Percentiles rank a stretch among this genome's conserved stretches.
phyloP scores from a whole-genome alignment of 2,113 vertebrate genomes.

The Hystrix brachyura region DNA sequence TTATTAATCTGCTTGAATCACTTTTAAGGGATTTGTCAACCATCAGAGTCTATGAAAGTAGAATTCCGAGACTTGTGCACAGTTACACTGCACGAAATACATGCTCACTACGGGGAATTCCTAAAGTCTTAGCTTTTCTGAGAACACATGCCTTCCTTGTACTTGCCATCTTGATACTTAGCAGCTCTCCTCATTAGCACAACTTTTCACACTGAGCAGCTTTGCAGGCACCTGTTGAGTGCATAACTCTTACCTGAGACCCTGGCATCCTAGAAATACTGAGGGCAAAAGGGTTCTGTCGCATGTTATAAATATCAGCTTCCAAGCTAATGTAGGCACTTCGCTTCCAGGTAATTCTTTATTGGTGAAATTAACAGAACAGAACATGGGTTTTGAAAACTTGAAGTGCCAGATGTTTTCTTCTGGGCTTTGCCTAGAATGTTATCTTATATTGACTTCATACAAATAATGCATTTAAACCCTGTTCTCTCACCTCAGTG shows the following conservation, averaged over 20 bases:
- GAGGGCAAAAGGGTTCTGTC: background rate
- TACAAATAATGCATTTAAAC: constrained; percentile 25
- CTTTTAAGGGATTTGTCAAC: background rate
- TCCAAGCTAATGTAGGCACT: constrained; percentile 46
- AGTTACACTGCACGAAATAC: background rate
- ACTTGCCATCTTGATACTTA: constrained; percentile 49
- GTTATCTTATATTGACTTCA: background rate
- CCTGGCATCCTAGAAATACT: constrained; percentile 35
- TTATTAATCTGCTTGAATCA: constrained; percentile 11
- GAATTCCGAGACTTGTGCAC: background rate
- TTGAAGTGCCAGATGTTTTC: constrained; percentile 39
- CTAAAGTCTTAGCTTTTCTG: constrained; percentile 29
- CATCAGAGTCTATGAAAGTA: background rate
- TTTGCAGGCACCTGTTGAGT: constrained; percentile 19
- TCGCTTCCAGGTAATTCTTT: constrained; percentile 62
- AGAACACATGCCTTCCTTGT: background rate
- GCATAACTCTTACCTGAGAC: constrained; percentile 63
- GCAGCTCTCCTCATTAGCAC: constrained; percentile 40
- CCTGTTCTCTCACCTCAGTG: background rate
- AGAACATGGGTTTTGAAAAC: background rate
- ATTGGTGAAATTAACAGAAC: constrained; percentile 34
- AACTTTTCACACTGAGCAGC: constrained; percentile 54
- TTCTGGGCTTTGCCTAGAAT: constrained; percentile 20
- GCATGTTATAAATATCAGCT: background rate
- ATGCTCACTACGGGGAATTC: constrained; percentile 4